Conservation (phyloP, 2,113 vertebrate genomes). For the Microcebus griseorufus region DNA sequence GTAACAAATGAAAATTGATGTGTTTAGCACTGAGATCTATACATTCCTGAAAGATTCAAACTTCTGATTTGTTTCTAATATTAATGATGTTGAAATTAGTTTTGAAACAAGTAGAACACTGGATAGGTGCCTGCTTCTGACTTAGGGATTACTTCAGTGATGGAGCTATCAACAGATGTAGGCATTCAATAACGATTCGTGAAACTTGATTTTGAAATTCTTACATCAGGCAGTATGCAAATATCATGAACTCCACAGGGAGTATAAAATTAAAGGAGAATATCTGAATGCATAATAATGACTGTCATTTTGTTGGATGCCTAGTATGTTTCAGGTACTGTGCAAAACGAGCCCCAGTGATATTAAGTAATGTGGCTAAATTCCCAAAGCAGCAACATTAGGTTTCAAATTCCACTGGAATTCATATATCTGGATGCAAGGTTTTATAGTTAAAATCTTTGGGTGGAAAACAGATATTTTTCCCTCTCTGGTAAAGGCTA, state of each 20-base stretch:
- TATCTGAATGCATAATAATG: background rate
- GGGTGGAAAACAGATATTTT: background rate
- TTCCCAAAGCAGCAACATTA: background rate
- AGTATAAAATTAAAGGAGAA: background rate
- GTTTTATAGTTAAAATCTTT: slow-evolving; percentile 45
- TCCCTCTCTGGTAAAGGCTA: background rate
- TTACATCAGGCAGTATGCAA: background rate
- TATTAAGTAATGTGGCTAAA: background rate
- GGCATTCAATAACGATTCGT: background rate
- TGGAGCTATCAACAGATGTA: background rate
- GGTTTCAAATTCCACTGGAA: slow-evolving; percentile 7
- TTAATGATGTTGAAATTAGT: background rate
- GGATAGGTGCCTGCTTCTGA: background rate
- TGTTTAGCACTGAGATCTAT: background rate
- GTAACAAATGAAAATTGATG: background rate
- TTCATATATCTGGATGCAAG: background rate
- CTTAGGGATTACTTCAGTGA: background rate
- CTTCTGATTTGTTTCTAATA: slow-evolving; percentile 12
- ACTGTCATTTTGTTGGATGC: background rate
- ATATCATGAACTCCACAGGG: background rate
- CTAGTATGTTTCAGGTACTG: background rate
- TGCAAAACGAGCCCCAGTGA: background rate
- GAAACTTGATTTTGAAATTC: slow-evolving; percentile 47
- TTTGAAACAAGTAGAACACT: background rate
- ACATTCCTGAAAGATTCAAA: background rate